Base-by-base conservation (phyloP, 2,888 invertebrate species). In the Meliscaeva auricollis region DNA sequence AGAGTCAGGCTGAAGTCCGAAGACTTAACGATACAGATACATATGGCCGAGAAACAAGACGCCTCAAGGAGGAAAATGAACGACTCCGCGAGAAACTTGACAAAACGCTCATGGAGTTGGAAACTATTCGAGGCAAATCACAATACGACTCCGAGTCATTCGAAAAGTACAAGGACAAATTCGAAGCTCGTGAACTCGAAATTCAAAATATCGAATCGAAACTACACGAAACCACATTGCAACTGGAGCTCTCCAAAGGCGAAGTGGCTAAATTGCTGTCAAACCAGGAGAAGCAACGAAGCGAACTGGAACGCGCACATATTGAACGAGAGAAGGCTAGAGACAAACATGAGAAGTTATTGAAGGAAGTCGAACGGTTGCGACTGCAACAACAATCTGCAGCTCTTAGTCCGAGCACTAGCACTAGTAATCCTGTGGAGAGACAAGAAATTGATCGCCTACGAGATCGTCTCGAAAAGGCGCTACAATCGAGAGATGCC, bases 261-360 rank as follows among this genome's bases (percentile, higher is more conserved):
- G 97, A 97, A 91, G 95, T 96, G 15, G 93, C 94, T 38, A 97
- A 97, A 91, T 93, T 95, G 20, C 94, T 94, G 87, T 94, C 94
- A 48, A 94, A 94, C 48, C 96, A 97, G 91, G 97, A 97, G 88
- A 96, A 96, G 90, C 96, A 96, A 91, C 94, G 96, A 48, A 93
- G 94, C 87, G 97, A 97, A 89, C 93, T 97, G 89, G 97, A 97
- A 91, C 94, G 97, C 56, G 95, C 97, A 88, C 95, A 96, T 90
- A 97, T 97, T 90, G 97, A 97, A 92, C 95, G 96, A 89, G 97
- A 97, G 90, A 97, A 97, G 93, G 95, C 97, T 87, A 94, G 96
- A 88, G 97, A 97, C 89, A 94, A 97, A 87, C 95, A 97, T 91
- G 97, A 97, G 90, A 97, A 97, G 92, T 93, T 97, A 89, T 92